A percentile compares a stretch with the other conserved stretches of the same genome.
Evolutionary conservation across 1,140 invertebrate genomes (phyloP).

Genomic region (Lutraria rhynchaena): DNA sequence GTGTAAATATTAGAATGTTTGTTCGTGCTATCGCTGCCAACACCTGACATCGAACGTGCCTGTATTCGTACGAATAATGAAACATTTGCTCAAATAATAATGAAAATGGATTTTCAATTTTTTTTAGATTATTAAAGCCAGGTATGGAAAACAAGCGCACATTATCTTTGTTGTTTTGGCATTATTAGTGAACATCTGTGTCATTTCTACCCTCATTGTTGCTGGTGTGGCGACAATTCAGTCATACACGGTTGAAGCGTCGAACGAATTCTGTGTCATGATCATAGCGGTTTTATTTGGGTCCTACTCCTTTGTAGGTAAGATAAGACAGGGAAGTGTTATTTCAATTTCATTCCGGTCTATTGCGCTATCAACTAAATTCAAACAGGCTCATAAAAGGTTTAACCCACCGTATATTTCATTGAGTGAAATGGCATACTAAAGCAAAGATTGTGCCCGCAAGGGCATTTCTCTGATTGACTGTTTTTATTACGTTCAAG

Average conservation of each 20-base stretch:
- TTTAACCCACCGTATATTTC: too few relatives aligned
- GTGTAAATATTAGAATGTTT: background rate
- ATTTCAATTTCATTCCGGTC: too few relatives aligned
- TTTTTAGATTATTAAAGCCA: constrained; percentile 78
- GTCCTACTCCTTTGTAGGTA: constrained; percentile 81
- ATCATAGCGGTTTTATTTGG: constrained; percentile 76
- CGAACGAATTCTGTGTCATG: constrained; percentile 74
- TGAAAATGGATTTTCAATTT: background rate
- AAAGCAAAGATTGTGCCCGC: too few relatives aligned
- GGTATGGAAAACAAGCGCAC: constrained; percentile 78
- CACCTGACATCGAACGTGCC: too few relatives aligned
- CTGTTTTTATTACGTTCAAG: too few relatives aligned
- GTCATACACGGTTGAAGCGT: constrained; percentile 68
- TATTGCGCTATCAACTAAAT: too few relatives aligned
- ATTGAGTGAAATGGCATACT: too few relatives aligned
- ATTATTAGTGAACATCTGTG: constrained; percentile 79
- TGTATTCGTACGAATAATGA: too few relatives aligned
- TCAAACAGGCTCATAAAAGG: too few relatives aligned
- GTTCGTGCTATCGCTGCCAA: too few relatives aligned
- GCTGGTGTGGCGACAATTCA: constrained; percentile 72
- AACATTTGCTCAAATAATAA: background rate
- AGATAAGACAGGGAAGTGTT: too few relatives aligned
- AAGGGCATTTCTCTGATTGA: too few relatives aligned
- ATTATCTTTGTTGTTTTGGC: constrained; percentile 78
- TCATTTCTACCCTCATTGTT: constrained; percentile 70